Evolutionary conservation across 2,113 vertebrate species (phyloP), one percentile per base, ranked within the genome.

Genomic region (Phycodurus eques): DNA sequence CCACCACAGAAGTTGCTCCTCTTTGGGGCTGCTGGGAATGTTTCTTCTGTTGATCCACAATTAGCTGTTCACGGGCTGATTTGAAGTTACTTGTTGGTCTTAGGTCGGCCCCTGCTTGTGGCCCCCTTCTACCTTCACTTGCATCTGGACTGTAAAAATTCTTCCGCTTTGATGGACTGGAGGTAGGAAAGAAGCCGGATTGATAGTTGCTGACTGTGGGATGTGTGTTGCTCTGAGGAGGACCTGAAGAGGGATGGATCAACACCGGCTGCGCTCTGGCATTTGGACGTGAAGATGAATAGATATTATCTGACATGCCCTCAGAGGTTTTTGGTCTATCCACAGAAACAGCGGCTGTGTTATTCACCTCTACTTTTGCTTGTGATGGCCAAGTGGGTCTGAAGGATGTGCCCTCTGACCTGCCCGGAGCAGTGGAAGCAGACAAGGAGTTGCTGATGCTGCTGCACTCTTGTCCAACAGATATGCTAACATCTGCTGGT

Each of bases 61-160:
- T 89, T 1, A 98, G 85, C 59, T 98, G 95, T 61, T 98, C 94
- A 31, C 92, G 95, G 13, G 97, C 97, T 0, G 96, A 93, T 93
- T 92, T 97, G 85, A 99, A 99, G 70, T 82, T 82, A 66, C 76
- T 70, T n/a, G 71, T 79, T 19, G 76, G 31, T 65, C 60, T 75
- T 0, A 43, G 71, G 7, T 89, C 91, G 15, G 72, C 2, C 73
- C 77, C 69, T 65, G 85, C 53, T 59, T 78, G 82, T 77, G 70
- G 67, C 0, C 78, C 77, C 27, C 56, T 84, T 72, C 86, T 85
- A 44, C 86, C 70, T 67, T 89, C 89, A 31, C 86, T 87, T 68
- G 54, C 80, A 46, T 89, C 85, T 65, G 80, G n/a, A 61, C 44
- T 74, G 77, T 85, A 90, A 67, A 92, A 82, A 53, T 74, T 82